These are phyloP conservation scores for Echinops telfairi DNA, from an alignment of 2,113 vertebrate genomes.

Conservation along the genomic window DNA sequence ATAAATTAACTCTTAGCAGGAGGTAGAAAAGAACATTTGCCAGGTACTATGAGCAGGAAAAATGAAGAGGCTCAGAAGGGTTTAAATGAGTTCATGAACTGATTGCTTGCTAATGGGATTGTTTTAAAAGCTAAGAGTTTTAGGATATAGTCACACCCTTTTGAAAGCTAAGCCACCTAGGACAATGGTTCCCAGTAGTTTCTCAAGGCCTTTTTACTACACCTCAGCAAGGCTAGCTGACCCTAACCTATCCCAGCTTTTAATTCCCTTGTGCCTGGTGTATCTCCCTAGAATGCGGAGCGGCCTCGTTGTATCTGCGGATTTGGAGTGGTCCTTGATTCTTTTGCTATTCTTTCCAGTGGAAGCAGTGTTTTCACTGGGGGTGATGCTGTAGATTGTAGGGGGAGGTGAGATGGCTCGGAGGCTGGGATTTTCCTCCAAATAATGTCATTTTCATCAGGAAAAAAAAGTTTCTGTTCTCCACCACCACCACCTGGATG, in stretches of 20 bases:
- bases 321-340: neutral
- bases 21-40: slow-evolving; percentile 26
- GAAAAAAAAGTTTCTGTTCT: neutral
- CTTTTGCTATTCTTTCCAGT: neutral
- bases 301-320: neutral
- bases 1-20: slow-evolving; percentile 1
- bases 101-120: slow-evolving; percentile 31
- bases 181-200: neutral
- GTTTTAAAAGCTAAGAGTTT: slow-evolving; percentile 25
- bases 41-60: neutral
- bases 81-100: neutral
- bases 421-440: neutral
- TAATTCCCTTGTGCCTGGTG: neutral
- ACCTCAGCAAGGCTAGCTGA: slow-evolving; percentile 17
- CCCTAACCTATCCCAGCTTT: neutral
- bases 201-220: slow-evolving; percentile 21
- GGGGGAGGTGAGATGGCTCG: neutral
- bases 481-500: neutral
- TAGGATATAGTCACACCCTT: slow-evolving; percentile 24
- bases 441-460: neutral
- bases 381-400: neutral
- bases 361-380: neutral
- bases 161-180: slow-evolving; percentile 16
- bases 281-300: neutral
- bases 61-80: slow-evolving; percentile 4